Conservation (phyloP, 2,888 invertebrate genomes). For the Cerastoderma edule region DNA sequence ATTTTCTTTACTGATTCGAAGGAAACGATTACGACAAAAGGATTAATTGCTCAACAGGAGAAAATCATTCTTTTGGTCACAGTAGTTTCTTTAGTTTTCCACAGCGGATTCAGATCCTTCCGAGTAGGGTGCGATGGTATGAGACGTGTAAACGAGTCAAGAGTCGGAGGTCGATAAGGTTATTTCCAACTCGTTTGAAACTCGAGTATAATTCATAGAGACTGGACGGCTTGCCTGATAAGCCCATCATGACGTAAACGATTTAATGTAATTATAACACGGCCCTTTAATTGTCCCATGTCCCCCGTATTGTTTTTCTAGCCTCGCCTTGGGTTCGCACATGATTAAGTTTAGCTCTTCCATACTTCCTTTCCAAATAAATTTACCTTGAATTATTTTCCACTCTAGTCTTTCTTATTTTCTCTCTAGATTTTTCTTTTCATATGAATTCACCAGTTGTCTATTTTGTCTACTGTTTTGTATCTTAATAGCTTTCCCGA, state of each 20-base stretch:
- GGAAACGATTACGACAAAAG: too few relatives aligned
- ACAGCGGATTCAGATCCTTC: not conserved
- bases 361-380: constrained; percentile 1
- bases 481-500: too few relatives aligned
- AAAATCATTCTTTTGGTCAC: too few relatives aligned
- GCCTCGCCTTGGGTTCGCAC: not conserved
- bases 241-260: constrained; percentile 15
- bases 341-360: not conserved
- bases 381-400: too few relatives aligned
- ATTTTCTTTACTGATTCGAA: too few relatives aligned
- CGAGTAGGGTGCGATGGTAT: not conserved
- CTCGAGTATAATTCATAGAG: constrained; percentile 17
- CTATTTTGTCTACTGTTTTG: too few relatives aligned
- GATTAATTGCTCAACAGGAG: too few relatives aligned
- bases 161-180: not conserved
- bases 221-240: constrained; percentile 9
- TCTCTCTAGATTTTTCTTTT: too few relatives aligned
- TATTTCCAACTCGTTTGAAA: constrained; percentile 20
- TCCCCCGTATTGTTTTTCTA: constrained; percentile 13
- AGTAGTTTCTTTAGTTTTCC: too few relatives aligned
- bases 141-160: constrained; percentile 1
- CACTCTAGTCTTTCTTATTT: too few relatives aligned
- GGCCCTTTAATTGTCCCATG: not conserved
- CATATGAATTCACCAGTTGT: too few relatives aligned
- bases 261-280: constrained; percentile 24